Evolutionary conservation across 2,888 invertebrate genomes (phyloP), one percentile per base, ranked within the genome.

Genomic region (Rotaria magnacalcarata): DNA sequence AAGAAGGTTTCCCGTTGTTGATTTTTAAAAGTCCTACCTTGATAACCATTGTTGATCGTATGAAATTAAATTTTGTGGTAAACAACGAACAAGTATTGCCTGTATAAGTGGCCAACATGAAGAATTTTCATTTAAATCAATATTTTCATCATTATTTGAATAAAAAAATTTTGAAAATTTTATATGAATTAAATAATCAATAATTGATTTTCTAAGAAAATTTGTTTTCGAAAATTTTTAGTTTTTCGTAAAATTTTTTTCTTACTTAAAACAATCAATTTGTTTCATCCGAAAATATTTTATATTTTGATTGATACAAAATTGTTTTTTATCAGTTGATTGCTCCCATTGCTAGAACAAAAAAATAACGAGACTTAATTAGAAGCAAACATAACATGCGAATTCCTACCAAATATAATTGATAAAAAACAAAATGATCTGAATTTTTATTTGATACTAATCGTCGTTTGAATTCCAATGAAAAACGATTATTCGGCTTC

Each of bases 201-300:
- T 80, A 24, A 80, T 24, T 47, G 47, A 80, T 43, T 43, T 80
- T 43, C 80, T 80, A 80, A 1, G n/a, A 43, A 43, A 75, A 75
- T 3, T 34, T 34, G 34, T 34, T 34, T 34, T 34, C 34, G 34
- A 11, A 43, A 24, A 11, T 6, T n/a, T 24, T 24, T 75, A 27
- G 3, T 24, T 21, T 14, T 8, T n/a, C 11, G 21, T n/a, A 8
- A 6, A 21, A 24, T 4, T 21, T 21, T 0, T 41, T 47, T 47
- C 11, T 80, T 47, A 80, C 80, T 47, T 43, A 14, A 47, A 80
- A 47, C 14, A 24, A 80, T 80, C 80, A 16, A 80, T 80, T 47
- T 80, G 47, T 80, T 80, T 43, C 80, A 80, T 43, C 19, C 47
- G 43, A 43, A 80, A 80, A n/a, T 80, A 43, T 43, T 80, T 80